phyloP scores from a whole-genome alignment of 2,888 invertebrate species.

The Drosophila multiciliata region DNA sequence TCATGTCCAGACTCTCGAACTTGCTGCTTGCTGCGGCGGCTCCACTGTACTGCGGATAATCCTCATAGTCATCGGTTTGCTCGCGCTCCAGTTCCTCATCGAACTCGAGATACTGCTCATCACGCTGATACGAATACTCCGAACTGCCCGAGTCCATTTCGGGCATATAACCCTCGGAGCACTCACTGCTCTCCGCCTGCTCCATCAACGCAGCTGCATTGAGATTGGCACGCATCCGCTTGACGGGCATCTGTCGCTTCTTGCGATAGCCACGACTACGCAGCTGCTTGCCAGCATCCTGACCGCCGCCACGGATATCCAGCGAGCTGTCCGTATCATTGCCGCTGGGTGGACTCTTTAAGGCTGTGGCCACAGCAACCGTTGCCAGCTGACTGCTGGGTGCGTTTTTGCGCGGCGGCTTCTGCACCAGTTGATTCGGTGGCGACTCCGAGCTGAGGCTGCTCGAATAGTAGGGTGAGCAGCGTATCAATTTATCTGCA shows the following conservation, averaged over 20 bases:
- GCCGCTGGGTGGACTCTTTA: slow-evolving; percentile 90
- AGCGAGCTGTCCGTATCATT: slow-evolving; percentile 91
- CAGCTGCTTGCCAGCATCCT: slow-evolving; percentile 89
- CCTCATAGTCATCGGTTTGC: slow-evolving; percentile 87
- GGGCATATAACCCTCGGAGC: slow-evolving; percentile 89
- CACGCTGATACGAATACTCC: slow-evolving; percentile 87
- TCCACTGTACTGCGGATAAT: slow-evolving; percentile 85
- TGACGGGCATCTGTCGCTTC: slow-evolving; percentile 87
- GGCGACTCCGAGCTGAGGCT: slow-evolving; percentile 91
- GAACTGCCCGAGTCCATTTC: slow-evolving; percentile 88
- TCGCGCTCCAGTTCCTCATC: slow-evolving; percentile 84
- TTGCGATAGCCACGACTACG: slow-evolving; percentile 89
- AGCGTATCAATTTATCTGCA: slow-evolving; percentile 87
- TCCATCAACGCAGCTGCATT: slow-evolving; percentile 82
- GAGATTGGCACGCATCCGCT: slow-evolving; percentile 82
- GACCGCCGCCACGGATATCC: slow-evolving; percentile 87
- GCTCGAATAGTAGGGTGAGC: slow-evolving; percentile 91
- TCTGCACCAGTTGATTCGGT: slow-evolving; percentile 87
- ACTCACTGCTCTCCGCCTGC: slow-evolving; percentile 87
- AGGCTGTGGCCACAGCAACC: slow-evolving; percentile 84
- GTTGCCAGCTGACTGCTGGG: slow-evolving; percentile 85
- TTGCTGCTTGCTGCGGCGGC: slow-evolving; percentile 70
- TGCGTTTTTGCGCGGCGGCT: slow-evolving; percentile 88
- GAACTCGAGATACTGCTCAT: slow-evolving; percentile 84
- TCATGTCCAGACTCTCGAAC: slow-evolving; percentile 88